Evolutionary conservation across 1,140 invertebrate genomes (phyloP), one percentile per base, ranked within the genome.

Genomic region (Diorhabda carinulata): DNA sequence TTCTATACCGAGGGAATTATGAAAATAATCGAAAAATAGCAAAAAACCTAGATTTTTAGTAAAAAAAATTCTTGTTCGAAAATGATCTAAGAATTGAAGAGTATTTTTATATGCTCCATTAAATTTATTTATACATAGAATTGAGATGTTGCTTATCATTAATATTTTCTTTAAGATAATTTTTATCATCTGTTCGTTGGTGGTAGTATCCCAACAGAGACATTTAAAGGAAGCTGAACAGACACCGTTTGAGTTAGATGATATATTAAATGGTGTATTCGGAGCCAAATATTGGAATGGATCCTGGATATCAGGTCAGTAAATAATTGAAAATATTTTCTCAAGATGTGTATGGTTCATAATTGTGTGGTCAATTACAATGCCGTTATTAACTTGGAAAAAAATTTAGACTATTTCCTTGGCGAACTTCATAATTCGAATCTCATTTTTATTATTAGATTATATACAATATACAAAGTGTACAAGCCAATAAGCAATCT

Each of bases 221-320:
- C 9, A 56, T 5, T 25, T n/a, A 9, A 52, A 10, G 25, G 45
- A 72, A 69, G 56, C 7, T 40, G 45, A 61, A 2, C 43, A 59
- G 60, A 56, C 67, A 57, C 71, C 73, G 2, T 72, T 71, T 47
- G 66, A 73, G 65, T 63, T 75, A 43, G 70, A 73, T 58, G 74
- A 75, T 68, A 70, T 66, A 57, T 63, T 75, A 45, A 66, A 62
- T 44, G 68, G 68, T 40, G 72, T 77, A 47, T 80, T 82, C 43
- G 72, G 75, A 64, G 78, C 83, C 4, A 78, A 74, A 58, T 73
- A 78, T 3, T 84, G 83, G 63, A 84, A 83, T 70, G 83, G 82
- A 67, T 81, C 80, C 47, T 85, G 84, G 84, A 76, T 83, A 57
- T 79, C 79, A 58, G 82, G 79, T 70, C 76, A 77, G 47, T 62